A percentile compares a stretch with the other conserved stretches of the same genome.
These are phyloP conservation scores for Gopherus evgoodei DNA, from an alignment of 2,113 vertebrate species.

Conservation along the genomic window DNA sequence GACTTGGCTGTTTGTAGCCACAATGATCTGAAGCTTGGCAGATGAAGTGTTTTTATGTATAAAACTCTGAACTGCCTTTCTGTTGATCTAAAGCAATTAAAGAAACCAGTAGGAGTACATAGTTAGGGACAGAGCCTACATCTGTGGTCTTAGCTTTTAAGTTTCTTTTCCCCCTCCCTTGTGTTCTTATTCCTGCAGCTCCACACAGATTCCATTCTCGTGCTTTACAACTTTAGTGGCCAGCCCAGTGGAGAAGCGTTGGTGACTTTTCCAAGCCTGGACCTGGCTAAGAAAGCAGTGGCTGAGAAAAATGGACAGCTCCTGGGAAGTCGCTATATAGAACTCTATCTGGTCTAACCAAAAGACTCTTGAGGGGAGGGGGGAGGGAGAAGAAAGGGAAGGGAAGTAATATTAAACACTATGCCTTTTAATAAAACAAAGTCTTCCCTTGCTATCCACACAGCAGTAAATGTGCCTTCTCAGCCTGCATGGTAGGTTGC, in stretches of 20 bases:
- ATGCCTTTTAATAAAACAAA: conserved; percentile 41
- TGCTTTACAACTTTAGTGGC: conserved; percentile 90
- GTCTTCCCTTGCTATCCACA: conserved; percentile 55
- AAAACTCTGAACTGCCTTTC: not conserved
- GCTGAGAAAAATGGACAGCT: conserved; percentile 82
- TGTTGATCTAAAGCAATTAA: not conserved
- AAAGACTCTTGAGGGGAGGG: not conserved
- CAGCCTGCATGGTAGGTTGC: not conserved
- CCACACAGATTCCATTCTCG: conserved; percentile 86
- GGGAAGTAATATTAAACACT: conserved; percentile 25
- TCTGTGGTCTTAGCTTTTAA: not conserved
- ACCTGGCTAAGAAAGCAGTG: conserved; percentile 85
- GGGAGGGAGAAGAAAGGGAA: not conserved
- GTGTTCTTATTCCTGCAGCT: conserved; percentile 78
- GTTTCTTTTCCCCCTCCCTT: not conserved
- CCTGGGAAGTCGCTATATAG: conserved; percentile 83
- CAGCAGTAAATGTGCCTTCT: conserved; percentile 51
- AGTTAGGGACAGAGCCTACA: not conserved
- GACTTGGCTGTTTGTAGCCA: not conserved
- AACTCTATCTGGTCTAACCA: conserved; percentile 81
- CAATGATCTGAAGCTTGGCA: not conserved
- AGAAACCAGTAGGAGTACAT: not conserved
- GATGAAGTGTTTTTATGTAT: not conserved
- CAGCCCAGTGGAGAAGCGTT: conserved; percentile 92
- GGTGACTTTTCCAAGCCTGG: conserved; percentile 89